Percentiles rank a stretch among this genome's conserved stretches.
Evolutionary conservation across 92 coral and sea anemone genomes (phyloP).

Genomic region (Parazoanthus swiftii): DNA sequence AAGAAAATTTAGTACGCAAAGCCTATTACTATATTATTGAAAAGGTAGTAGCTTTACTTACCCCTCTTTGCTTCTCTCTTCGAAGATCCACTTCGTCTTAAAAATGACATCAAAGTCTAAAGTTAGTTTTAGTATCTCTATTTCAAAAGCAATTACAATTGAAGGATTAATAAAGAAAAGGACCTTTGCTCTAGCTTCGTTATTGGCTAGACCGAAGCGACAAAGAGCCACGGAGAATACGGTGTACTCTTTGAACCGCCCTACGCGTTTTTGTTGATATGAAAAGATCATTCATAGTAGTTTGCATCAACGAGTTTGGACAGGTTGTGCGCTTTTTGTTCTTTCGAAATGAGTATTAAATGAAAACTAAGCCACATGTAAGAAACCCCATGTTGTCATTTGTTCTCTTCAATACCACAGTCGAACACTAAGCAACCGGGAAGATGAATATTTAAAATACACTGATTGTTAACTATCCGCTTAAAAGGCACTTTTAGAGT

Average conservation of each 20-base stretch:
- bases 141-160: constrained; percentile 10
- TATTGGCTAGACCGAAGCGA: constrained; percentile 2
- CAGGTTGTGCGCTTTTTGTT: constrained; percentile 29
- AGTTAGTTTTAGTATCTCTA: constrained; percentile 1
- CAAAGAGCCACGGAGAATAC: background rate
- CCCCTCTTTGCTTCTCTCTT: background rate
- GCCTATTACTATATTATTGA: background rate
- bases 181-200: background rate
- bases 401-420: constrained; percentile 34
- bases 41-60: background rate
- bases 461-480: background rate
- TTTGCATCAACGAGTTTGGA: constrained; percentile 1
- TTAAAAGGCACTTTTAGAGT: background rate
- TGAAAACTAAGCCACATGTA: constrained; percentile 29
- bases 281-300: background rate
- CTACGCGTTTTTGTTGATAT: constrained; percentile 14
- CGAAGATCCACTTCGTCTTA: constrained; percentile 16
- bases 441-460: background rate
- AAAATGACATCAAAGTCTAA: background rate
- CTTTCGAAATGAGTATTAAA: constrained; percentile 10
- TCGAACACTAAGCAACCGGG: constrained; percentile 33
- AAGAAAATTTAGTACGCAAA: no score
- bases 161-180: constrained; percentile 26
- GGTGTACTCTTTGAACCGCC: constrained; percentile 14
- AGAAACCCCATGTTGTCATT: constrained; percentile 32